These are phyloP conservation scores for Crocuta crocuta DNA, from an alignment of 2,113 vertebrate genomes.

Conservation along the genomic window DNA sequence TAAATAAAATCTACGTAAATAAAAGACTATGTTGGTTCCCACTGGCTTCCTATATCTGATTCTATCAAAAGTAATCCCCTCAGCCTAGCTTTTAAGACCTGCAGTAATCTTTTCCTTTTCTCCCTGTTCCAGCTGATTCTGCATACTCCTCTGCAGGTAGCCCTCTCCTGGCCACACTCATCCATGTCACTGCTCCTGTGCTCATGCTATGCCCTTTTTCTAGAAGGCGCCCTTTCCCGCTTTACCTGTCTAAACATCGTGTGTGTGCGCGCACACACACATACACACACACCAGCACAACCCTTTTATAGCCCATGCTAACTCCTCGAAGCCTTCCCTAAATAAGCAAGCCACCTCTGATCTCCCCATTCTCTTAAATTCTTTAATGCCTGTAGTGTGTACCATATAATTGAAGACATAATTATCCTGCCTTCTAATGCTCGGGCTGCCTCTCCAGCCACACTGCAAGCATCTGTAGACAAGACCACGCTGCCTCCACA, in stretches of 20 bases:
- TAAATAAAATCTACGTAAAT: not conserved
- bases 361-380: conserved; percentile 2
- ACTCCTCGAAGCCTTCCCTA: not conserved
- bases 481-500: not conserved
- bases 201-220: not conserved
- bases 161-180: not conserved
- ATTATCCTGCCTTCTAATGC: not conserved
- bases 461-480: not conserved
- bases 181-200: not conserved
- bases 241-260: not conserved
- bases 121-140: not conserved
- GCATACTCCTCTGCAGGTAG: not conserved
- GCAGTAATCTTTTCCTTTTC: not conserved
- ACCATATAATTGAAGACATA: conserved; percentile 41
- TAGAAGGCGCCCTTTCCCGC: not conserved
- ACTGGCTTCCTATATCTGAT: not conserved
- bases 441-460: conserved; percentile 46
- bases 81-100: not conserved
- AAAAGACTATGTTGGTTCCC: not conserved
- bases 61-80: not conserved
- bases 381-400: not conserved
- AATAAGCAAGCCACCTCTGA: not conserved
- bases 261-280: not conserved
- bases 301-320: not conserved
- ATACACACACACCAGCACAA: not conserved